Base-by-base conservation (phyloP, 1,140 invertebrate genomes). In the Micrasema minimum region DNA sequence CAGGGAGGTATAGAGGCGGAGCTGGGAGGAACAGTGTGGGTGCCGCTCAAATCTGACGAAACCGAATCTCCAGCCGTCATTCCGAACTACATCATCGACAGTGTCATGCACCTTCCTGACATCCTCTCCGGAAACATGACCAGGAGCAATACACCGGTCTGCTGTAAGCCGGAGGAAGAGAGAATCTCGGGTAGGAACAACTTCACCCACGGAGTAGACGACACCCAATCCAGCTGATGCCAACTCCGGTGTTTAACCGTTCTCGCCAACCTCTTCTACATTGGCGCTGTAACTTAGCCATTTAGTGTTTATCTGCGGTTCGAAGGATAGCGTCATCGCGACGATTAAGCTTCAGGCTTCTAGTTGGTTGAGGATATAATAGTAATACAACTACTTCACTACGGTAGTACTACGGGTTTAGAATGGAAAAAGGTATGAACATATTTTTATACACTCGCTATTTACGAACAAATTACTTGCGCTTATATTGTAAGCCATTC, bases 21-120 rank as follows among this genome's bases (percentile, higher is more conserved):
- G 72, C 78, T 95, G 48, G 89, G 87, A 4, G 89, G 89, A 9
- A 94, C 92, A 0, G 89, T 95, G 11, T 94, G 93, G 92, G 87
- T 93, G 70, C 90, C 91, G 9, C 77, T 89, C 2, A 79, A 81
- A 26, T 80, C 81, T 55, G 80, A 82, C 53, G 4, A 45, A 11
- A 38, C 59, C 2, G 69, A 72, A 20, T 79, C 80, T 72, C 77
- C 80, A 69, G 76, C 78, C 53, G 80, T 82, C 26, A 72, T 82
- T n/a, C 83, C 83, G 0, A 82, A 85, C 71, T 81, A 81, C 73
- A 84, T 81, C 0, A 84, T 85, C 37, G 81, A 85, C 57, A 82
- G 80, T 16, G 82, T 85, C 12, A 84, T 80, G 48, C 80, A 83
- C 46, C 69, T 85, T 48, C 82, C 82, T 3, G 82, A 83, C 66